Evolutionary conservation across 53 echinoderm and acorn worm genomes (phyloP).

Genomic region (Echinometra lucunter): DNA sequence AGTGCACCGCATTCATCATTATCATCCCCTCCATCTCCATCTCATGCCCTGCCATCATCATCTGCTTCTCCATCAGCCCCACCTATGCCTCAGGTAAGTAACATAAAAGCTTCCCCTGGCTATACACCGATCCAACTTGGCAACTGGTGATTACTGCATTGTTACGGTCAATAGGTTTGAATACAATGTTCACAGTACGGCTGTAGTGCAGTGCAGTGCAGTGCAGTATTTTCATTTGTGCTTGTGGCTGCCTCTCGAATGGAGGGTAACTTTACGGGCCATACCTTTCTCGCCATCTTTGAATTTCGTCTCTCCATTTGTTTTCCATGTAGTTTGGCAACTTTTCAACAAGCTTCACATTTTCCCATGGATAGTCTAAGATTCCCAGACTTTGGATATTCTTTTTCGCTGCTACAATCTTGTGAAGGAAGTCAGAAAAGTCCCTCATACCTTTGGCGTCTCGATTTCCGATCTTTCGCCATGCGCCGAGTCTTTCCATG

Average conservation of each 20-base stretch:
- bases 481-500: no score
- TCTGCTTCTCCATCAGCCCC: slow-evolving; percentile 41
- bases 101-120: not conserved
- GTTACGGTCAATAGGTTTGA: no score
- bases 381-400: not conserved
- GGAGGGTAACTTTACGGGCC: no score
- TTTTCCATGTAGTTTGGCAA: no score
- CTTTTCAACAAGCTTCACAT: slow-evolving; percentile 51
- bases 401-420: not conserved
- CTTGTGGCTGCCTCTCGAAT: no score
- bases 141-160: no score
- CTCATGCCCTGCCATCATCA: slow-evolving; percentile 49
- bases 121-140: no score
- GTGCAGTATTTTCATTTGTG: no score
- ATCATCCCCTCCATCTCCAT: slow-evolving; percentile 46
- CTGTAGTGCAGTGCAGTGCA: no score
- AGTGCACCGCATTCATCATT: not conserved
- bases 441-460: slow-evolving; percentile 52
- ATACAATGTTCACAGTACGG: no score
- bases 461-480: slow-evolving; percentile 19
- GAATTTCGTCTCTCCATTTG: no score
- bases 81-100: slow-evolving; percentile 59
- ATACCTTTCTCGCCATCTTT: no score
- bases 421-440: slow-evolving; percentile 61
- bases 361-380: slow-evolving; percentile 63